Evolutionary conservation across 2,888 invertebrate genomes (phyloP).

Genomic region (Gymnoscelis rufifasciata): DNA sequence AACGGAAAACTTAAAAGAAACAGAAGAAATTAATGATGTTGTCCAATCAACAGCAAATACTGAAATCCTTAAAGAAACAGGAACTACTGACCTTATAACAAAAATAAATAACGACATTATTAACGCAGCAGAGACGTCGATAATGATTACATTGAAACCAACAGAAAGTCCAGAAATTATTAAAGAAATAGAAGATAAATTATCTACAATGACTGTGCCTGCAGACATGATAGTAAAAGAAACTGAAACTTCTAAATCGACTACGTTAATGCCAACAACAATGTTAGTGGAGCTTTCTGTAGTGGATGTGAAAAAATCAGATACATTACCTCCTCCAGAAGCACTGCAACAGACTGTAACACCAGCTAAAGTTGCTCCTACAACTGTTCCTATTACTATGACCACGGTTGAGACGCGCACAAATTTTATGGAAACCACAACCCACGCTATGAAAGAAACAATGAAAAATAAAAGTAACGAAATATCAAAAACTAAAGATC

Average conservation of each 20-base stretch:
- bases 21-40: neutral
- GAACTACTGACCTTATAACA: conserved; percentile 12
- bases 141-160: no score
- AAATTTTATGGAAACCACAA: conserved; percentile 22
- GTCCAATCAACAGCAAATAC: neutral
- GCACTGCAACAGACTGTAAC: conserved; percentile 55
- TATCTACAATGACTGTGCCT: neutral
- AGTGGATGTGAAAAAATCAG: conserved; percentile 19
- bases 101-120: no score
- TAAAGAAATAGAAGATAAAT: no score
- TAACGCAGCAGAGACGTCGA: no score
- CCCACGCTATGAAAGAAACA: conserved; percentile 12
- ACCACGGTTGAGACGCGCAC: conserved; percentile 27
- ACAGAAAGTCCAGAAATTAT: no score
- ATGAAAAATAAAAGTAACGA: neutral
- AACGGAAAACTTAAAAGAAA: neutral
- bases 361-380: conserved; percentile 37
- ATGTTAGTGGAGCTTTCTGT: conserved; percentile 18
- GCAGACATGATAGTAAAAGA: conserved; percentile 1
- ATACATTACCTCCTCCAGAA: conserved; percentile 51
- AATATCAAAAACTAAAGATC: conserved; percentile 1
- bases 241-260: neutral
- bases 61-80: neutral
- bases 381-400: conserved; percentile 26
- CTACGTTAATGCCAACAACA: conserved; percentile 18